Conservation (phyloP, 2,888 invertebrate species). For the Leistus spinibarbis region DNA sequence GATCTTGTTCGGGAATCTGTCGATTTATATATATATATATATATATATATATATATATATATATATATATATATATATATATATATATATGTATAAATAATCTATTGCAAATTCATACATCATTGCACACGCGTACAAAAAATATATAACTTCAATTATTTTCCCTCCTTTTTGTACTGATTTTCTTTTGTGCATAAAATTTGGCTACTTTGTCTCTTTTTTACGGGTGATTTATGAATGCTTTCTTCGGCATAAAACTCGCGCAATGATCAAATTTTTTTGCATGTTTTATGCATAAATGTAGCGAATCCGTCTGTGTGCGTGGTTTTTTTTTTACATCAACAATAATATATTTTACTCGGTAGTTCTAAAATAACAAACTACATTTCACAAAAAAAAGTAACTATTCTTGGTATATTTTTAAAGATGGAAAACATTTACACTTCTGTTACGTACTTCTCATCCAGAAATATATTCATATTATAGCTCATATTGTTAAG, state of each 20-base stretch:
- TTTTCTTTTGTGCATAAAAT: neutral
- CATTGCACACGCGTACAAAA: constrained; percentile 15
- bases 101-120: constrained; percentile 24
- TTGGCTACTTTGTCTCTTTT: neutral
- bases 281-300: neutral
- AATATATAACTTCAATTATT: neutral
- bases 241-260: neutral
- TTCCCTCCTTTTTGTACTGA: neutral
- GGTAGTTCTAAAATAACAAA: neutral
- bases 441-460: neutral
- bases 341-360: neutral
- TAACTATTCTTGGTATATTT: neutral
- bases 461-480: neutral
- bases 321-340: neutral
- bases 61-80: no score
- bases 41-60: no score
- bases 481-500: no score
- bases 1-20: neutral
- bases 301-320: neutral
- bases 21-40: constrained; percentile 19
- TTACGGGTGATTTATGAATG: neutral
- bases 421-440: neutral
- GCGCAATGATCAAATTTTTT: neutral
- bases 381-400: neutral
- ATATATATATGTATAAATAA: no score